Percentiles rank a stretch among this genome's conserved stretches.
These are phyloP conservation scores for Campylomormyrus numenius DNA, from an alignment of 2,113 vertebrate species.

Conservation along the genomic window DNA sequence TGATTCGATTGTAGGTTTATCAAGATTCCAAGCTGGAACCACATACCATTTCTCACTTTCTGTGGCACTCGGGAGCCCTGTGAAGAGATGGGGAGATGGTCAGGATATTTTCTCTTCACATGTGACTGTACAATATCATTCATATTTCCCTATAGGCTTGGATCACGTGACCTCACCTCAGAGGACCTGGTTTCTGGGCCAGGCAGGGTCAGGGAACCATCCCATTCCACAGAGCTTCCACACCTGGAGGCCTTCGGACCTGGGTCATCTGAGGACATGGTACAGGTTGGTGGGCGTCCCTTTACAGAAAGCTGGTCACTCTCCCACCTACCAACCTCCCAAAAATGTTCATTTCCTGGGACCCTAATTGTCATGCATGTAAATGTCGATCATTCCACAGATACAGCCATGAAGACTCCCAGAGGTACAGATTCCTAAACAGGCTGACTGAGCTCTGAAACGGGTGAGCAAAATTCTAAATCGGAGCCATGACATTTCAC, in stretches of 20 bases:
- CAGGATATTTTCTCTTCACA: background rate
- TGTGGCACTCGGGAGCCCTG: constrained; percentile 48
- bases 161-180: constrained; percentile 19
- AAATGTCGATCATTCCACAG: background rate
- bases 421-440: background rate
- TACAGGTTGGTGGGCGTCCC: background rate
- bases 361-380: background rate
- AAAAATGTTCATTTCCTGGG: background rate
- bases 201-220: constrained; percentile 37
- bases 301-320: background rate
- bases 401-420: background rate
- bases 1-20: background rate
- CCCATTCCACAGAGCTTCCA: constrained; percentile 59
- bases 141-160: background rate
- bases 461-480: background rate
- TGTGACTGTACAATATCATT: background rate
- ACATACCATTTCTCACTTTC: constrained; percentile 23
- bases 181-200: constrained; percentile 38
- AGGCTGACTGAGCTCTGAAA: background rate
- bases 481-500: background rate
- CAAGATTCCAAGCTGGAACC: background rate
- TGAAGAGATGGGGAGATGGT: constrained; percentile 19
- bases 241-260: constrained; percentile 35
- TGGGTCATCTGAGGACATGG: constrained; percentile 48
- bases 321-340: background rate